Evolutionary conservation across 2,888 invertebrate species (phyloP).

Genomic region (Plebejus anna): DNA sequence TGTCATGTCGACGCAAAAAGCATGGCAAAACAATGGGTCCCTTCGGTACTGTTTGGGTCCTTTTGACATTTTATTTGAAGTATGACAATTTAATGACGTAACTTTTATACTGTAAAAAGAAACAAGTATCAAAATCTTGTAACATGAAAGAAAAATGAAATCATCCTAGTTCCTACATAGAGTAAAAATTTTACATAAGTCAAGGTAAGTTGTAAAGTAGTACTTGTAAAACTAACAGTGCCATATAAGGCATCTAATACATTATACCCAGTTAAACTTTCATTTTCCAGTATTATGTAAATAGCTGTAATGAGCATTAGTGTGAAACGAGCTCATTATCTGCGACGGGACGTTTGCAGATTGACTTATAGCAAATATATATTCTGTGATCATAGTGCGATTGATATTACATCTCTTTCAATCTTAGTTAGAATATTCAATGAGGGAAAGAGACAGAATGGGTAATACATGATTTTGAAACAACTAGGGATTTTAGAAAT

Average conservation of each 20-base stretch:
- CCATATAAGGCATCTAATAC: slow-evolving; percentile 11
- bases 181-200: no score
- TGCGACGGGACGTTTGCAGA: slow-evolving; percentile 31
- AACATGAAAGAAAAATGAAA: no score
- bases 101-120: no score
- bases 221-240: neutral
- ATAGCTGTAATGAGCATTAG: slow-evolving; percentile 51
- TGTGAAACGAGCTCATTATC: slow-evolving; percentile 55
- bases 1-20: no score
- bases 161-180: no score
- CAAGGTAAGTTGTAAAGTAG: neutral
- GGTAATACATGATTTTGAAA: neutral
- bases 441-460: no score
- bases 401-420: neutral
- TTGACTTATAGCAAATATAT: slow-evolving; percentile 32
- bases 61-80: no score
- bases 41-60: no score
- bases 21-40: no score
- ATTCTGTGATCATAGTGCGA: neutral
- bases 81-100: no score
- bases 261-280: slow-evolving; percentile 44
- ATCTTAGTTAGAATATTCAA: no score
- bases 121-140: no score
- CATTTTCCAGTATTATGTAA: slow-evolving; percentile 49
- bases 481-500: neutral